phyloP scores from a whole-genome alignment of 2,888 invertebrate species.

The Melinopterus prodromus region DNA sequence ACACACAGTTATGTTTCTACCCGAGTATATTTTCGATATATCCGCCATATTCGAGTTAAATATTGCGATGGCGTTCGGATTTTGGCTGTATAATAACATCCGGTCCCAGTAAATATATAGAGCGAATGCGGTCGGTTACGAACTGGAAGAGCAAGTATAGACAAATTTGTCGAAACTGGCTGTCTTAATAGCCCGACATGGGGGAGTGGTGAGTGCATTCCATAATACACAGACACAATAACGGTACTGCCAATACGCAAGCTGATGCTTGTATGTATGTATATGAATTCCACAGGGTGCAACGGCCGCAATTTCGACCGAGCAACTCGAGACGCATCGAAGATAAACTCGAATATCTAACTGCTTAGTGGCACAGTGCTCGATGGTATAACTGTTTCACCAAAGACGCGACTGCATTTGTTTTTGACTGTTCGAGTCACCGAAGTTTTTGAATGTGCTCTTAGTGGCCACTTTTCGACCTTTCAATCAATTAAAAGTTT shows the following conservation, averaged over 20 bases:
- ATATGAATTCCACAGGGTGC: neutral
- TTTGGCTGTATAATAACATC: neutral
- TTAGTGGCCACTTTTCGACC: neutral
- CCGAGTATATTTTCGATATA: neutral
- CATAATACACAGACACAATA: neutral
- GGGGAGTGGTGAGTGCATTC: neutral
- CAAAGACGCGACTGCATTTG: neutral
- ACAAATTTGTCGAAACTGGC: neutral
- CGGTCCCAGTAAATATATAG: neutral
- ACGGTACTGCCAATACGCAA: neutral
- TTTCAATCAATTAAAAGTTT: neutral
- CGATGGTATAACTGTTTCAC: neutral
- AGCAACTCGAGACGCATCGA: neutral
- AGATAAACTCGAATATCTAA: neutral
- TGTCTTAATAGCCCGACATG: neutral
- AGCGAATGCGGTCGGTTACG: neutral
- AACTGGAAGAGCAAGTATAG: neutral
- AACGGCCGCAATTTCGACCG: neutral
- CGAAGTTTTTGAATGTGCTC: neutral
- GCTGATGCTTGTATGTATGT: neutral
- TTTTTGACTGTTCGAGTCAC: neutral
- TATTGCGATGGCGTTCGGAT: neutral
- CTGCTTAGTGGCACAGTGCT: neutral
- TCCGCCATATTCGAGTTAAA: neutral
- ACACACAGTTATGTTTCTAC: neutral